Evolutionary conservation across 2,113 vertebrate genomes (phyloP).

Genomic region (Mobula birostris): DNA sequence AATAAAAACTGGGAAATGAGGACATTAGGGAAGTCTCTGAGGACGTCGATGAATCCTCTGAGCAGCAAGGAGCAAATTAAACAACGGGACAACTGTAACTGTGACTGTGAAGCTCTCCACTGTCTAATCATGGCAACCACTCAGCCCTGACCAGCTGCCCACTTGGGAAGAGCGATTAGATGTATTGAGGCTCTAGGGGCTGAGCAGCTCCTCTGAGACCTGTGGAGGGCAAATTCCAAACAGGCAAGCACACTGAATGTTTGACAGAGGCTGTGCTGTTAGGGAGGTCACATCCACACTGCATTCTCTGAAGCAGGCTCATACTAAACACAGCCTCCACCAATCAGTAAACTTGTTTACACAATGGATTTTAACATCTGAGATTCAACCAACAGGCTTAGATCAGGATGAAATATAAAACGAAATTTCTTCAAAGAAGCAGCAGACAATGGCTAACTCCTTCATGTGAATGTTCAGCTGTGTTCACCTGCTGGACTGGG

Average conservation of each 20-base stretch:
- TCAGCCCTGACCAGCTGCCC: not conserved
- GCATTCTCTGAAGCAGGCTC: not conserved
- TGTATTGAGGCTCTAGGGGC: not conserved
- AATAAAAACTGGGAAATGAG: constrained; percentile 94
- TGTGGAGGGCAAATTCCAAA: not conserved
- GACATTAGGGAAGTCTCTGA: constrained; percentile 62
- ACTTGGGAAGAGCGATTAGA: not conserved
- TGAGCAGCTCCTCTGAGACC: not conserved
- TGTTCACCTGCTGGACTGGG: not conserved
- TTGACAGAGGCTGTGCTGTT: not conserved
- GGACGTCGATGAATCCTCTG: not conserved
- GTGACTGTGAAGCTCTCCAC: not conserved
- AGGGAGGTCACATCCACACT: not conserved
- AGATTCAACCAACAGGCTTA: not conserved
- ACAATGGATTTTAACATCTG: not conserved
- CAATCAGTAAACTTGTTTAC: not conserved
- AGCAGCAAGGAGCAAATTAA: not conserved
- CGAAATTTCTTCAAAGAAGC: not conserved
- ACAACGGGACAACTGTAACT: not conserved
- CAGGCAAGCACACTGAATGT: not conserved
- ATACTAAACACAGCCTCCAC: not conserved
- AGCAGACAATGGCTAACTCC: not conserved
- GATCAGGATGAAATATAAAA: not conserved
- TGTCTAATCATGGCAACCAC: not conserved
- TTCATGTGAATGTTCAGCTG: not conserved